A percentile compares a stretch with the other conserved stretches of the same genome.
Conservation (phyloP, 2,888 invertebrate species). For the Apodemia arnacis region DNA sequence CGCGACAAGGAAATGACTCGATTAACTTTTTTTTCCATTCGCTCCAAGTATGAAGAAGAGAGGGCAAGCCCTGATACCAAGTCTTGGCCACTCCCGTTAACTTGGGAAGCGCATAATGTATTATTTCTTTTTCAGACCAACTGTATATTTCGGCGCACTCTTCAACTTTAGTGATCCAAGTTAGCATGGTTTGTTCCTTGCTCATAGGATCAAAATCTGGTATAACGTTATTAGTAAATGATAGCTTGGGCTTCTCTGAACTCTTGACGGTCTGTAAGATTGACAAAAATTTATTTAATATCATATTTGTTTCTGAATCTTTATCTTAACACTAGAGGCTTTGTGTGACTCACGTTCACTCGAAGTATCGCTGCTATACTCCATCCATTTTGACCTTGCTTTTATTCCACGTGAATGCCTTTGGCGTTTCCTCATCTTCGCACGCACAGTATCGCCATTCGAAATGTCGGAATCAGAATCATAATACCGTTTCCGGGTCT, state of each 20-base stretch:
- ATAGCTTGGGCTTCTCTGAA: slow-evolving; percentile 11
- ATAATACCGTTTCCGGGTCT: background rate
- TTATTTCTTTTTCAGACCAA: slow-evolving; percentile 41
- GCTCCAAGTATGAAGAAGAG: slow-evolving; percentile 43
- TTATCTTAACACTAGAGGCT: background rate
- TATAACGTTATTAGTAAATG: slow-evolving; percentile 45
- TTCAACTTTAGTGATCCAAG: slow-evolving; percentile 58
- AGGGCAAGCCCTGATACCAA: slow-evolving; percentile 72
- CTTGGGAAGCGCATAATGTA: slow-evolving; percentile 68
- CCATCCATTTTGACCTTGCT: background rate
- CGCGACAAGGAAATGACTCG: slow-evolving; percentile 56
- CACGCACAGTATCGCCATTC: background rate
- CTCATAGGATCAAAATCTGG: slow-evolving; percentile 65
- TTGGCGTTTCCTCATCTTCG: background rate
- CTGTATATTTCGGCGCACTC: slow-evolving; percentile 45
- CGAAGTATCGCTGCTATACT: background rate
- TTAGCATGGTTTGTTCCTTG: slow-evolving; percentile 48
- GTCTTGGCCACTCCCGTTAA: slow-evolving; percentile 60
- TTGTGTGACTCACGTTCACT: background rate
- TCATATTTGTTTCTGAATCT: background rate
- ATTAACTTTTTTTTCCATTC: slow-evolving; percentile 69
- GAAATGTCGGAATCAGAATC: background rate
- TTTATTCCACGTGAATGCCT: background rate
- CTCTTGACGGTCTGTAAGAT: background rate
- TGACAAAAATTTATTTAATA: background rate